Evolutionary conservation across 2,888 invertebrate genomes (phyloP).

Genomic region (Incurvaria masculella): DNA sequence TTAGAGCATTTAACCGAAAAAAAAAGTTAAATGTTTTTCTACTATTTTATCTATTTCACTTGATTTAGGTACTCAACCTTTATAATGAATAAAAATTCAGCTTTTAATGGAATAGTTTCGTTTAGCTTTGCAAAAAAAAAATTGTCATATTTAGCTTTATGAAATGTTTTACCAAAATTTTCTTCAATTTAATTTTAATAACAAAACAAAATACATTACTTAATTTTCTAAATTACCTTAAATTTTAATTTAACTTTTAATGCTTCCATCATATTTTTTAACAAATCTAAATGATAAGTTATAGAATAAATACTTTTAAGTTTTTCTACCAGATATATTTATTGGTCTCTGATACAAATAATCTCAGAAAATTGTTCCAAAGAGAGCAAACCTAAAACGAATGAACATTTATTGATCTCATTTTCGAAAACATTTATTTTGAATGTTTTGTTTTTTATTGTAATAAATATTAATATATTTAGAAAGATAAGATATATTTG

Average conservation of each 20-base stretch:
- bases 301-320: slow-evolving; percentile 12
- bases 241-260: background rate
- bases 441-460: slow-evolving; percentile 34
- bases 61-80: too few species aligned
- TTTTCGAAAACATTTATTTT: slow-evolving; percentile 21
- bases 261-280: slow-evolving; percentile 5
- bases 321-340: background rate
- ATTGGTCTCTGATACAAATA: background rate
- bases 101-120: too few species aligned
- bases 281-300: slow-evolving; percentile 19
- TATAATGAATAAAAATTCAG: slow-evolving; percentile 17
- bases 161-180: too few species aligned
- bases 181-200: too few species aligned
- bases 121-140: too few species aligned
- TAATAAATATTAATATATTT: background rate
- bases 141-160: too few species aligned
- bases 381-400: slow-evolving; percentile 52
- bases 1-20: too few species aligned
- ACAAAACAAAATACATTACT: too few species aligned
- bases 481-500: slow-evolving; percentile 24
- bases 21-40: too few species aligned
- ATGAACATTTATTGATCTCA: slow-evolving; percentile 55
- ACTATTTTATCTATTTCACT: too few species aligned
- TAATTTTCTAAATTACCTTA: too few species aligned
- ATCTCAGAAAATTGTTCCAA: slow-evolving; percentile 45